Conservation (phyloP, 2,888 invertebrate species). For the Eurytoma adleriae region DNA sequence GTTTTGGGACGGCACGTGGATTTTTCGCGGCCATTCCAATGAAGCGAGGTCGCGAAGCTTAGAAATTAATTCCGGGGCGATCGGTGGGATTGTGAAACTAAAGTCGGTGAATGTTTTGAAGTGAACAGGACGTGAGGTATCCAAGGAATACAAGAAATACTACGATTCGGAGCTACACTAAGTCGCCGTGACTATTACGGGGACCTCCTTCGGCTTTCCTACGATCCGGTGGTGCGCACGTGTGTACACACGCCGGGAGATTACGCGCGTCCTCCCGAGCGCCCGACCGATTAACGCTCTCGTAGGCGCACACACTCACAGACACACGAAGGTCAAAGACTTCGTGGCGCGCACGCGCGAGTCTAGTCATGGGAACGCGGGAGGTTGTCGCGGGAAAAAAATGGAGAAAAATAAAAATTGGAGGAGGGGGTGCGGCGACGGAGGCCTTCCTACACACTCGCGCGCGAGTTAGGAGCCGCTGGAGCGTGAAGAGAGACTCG, state of each 20-base stretch:
- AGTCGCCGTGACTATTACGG: no score
- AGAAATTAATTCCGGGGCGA: no score
- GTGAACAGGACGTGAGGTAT: no score
- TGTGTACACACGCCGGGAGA: not conserved
- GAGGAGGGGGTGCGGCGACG: not conserved
- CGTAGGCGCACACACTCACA: not conserved
- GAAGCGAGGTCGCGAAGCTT: no score
- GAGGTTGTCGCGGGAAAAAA: not conserved
- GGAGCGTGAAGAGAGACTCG: conserved; percentile 15
- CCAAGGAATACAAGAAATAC: no score
- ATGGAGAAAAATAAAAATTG: not conserved
- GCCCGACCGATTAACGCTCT: not conserved
- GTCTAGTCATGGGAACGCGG: not conserved
- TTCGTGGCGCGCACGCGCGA: not conserved
- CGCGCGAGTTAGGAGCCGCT: not conserved
- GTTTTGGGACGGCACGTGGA: no score
- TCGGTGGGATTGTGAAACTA: no score
- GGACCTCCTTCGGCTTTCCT: no score
- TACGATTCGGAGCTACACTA: no score
- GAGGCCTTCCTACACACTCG: not conserved
- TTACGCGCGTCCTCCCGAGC: not conserved
- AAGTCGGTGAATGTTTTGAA: no score
- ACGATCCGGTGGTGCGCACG: not conserved
- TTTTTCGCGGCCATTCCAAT: no score
- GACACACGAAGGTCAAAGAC: conserved; percentile 11